A percentile compares a stretch with the other conserved stretches of the same genome.
phyloP scores from a whole-genome alignment of 2,797 vertebrate species.

The Pipistrellus nathusii region DNA sequence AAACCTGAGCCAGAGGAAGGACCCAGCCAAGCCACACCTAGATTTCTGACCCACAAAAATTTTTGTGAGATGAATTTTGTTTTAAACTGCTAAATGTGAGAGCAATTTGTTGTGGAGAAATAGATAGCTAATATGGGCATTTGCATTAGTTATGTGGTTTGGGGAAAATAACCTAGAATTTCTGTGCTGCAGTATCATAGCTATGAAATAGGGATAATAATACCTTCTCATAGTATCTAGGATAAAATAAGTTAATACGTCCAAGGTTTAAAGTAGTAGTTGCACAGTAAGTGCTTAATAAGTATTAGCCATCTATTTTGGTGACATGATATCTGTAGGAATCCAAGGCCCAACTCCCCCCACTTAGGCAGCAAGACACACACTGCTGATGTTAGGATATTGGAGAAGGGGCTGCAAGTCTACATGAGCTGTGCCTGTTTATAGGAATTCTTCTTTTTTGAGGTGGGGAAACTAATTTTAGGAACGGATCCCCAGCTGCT shows the following conservation, averaged over 20 bases:
- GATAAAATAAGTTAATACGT: constrained; percentile 8
- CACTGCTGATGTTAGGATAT: not conserved
- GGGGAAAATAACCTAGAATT: not conserved
- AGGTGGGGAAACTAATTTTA: not conserved
- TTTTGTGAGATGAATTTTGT: not conserved
- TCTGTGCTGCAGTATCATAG: not conserved
- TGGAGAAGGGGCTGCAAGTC: not conserved
- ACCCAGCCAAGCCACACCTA: not conserved
- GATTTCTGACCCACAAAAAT: not conserved
- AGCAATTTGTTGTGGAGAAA: not conserved
- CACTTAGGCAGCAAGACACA: not conserved
- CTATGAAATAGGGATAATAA: not conserved
- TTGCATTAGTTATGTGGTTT: not conserved
- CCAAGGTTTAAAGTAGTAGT: constrained; percentile 1
- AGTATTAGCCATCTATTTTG: not conserved
- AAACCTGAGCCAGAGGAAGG: not conserved
- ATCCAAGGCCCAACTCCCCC: not conserved
- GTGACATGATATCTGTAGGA: not conserved
- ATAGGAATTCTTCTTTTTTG: not conserved
- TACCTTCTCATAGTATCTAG: not conserved
- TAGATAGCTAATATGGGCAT: not conserved
- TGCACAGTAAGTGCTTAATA: not conserved
- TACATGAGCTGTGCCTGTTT: not conserved
- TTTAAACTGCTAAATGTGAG: not conserved
- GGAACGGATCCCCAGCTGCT: not conserved